Percentiles rank a stretch among this genome's conserved stretches.
phyloP scores from a whole-genome alignment of 2,797 vertebrate genomes.

The Eupleurogrammus muticus region DNA sequence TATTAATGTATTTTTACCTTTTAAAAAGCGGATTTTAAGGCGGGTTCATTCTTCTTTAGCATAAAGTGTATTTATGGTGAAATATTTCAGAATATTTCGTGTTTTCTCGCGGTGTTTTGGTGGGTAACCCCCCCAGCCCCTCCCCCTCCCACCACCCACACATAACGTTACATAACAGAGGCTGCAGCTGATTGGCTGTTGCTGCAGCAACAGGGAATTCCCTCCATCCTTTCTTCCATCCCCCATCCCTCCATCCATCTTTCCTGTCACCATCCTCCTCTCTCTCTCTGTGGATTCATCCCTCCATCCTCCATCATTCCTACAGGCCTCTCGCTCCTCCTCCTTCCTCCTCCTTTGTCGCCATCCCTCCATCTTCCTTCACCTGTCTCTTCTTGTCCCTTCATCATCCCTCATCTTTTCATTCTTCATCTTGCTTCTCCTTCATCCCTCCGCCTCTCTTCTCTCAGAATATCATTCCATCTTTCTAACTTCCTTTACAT shows the following conservation, averaged over 20 bases:
- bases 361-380: background rate
- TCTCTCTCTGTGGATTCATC: background rate
- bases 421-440: too few species aligned
- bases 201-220: constrained; percentile 74
- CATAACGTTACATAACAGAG: constrained; percentile 61
- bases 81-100: background rate
- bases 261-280: background rate
- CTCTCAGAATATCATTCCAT: background rate
- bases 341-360: background rate
- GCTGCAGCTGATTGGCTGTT: constrained; percentile 58
- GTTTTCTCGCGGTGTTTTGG: constrained; percentile 35
- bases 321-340: background rate
- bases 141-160: background rate
- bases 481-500: background rate
- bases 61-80: background rate
- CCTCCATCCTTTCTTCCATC: constrained; percentile 54
- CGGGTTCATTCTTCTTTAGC: background rate
- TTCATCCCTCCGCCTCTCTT: too few species aligned
- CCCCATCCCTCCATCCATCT: background rate
- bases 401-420: too few species aligned
- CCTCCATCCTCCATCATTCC: background rate
- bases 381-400: background rate
- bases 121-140: background rate
- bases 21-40: background rate
- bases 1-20: background rate